Evolutionary conservation across 2,113 vertebrate species (phyloP), one percentile per base, ranked within the genome.

Genomic region (Silurus glanis): DNA sequence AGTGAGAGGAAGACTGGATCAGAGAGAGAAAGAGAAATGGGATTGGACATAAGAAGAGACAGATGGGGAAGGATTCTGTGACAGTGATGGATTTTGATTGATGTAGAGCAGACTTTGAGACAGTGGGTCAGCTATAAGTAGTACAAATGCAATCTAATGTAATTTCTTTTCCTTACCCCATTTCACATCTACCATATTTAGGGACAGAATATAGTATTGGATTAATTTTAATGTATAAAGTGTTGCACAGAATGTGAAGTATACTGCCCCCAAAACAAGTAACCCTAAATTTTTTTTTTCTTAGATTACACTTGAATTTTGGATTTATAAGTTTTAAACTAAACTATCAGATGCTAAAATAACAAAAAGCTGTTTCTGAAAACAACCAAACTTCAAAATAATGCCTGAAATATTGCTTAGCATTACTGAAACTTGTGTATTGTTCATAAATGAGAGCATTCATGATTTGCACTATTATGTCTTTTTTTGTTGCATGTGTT

Each of bases 61-160:
- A 59, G 51, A 80, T 51, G 45, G 76, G 66, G 28, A 8, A 71
- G 72, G 61, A 71, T 76, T 61, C 7, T 85, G 72, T 56, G 47
- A 85, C 16, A 76, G 19, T 58, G 66, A 47, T 84, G 71, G 28
- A 37, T 66, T 66, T 37, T 84, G 7, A 21, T 69, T 45, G 55
- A 64, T 74, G 80, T 51, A 9, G 17, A 23, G 28, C 59, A 84
- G 23, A n/a, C 76, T 62, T 5, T 56, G 19, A 62, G 25, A 17
- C 76, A 85, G 56, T 81, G 9, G 28, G 13, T 25, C 25, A 21
- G 67, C 61, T 67, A 49, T 66, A 10, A 64, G 7, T 71, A 17
- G 25, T 12, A 17, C 76, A 82, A 21, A 14, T 9, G 14, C 28
- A n/a, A 23, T 58, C 64, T 28, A 80, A 56, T 80, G 9, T 7